Conservation (phyloP, 2,888 invertebrate genomes). For the Lasioglossum zephyrum region DNA sequence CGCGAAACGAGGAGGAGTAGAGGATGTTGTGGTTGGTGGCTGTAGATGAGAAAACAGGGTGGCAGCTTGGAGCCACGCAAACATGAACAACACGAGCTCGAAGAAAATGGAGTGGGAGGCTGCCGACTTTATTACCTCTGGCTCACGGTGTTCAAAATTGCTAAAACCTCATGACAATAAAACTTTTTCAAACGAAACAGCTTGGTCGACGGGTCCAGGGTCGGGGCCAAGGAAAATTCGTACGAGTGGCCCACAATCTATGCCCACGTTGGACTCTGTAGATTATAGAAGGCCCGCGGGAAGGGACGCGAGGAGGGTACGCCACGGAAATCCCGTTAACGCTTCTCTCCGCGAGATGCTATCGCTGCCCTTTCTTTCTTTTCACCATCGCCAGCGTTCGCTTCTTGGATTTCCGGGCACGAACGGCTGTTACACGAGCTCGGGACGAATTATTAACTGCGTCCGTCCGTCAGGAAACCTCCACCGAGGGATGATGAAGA, state of each 20-base stretch:
- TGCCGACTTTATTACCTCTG: conserved; percentile 78
- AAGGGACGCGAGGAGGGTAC: conserved; percentile 32
- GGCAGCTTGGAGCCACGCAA: conserved; percentile 53
- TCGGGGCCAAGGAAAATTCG: neutral
- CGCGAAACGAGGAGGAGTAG: conserved; percentile 40
- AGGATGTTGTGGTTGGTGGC: conserved; percentile 75
- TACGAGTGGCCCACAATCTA: neutral
- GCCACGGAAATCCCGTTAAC: conserved; percentile 72
- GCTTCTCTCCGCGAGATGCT: conserved; percentile 70
- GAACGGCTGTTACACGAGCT: conserved; percentile 63
- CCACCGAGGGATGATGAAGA: conserved; percentile 47
- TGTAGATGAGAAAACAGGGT: conserved; percentile 75
- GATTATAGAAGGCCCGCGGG: neutral
- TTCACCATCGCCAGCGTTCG: conserved; percentile 61
- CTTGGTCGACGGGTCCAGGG: too few relatives aligned
- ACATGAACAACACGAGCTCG: conserved; percentile 49
- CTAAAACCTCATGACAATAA: neutral
- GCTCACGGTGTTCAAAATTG: neutral
- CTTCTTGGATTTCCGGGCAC: conserved; percentile 74
- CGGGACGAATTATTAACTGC: conserved; percentile 69
- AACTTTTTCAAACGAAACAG: neutral
- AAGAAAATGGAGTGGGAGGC: conserved; percentile 27
- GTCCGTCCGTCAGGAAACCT: conserved; percentile 55
- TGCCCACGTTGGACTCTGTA: conserved; percentile 13
- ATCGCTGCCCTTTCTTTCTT: conserved; percentile 68